Evolutionary conservation across 2,888 invertebrate genomes (phyloP).

Genomic region (Euplexia lucipara): DNA sequence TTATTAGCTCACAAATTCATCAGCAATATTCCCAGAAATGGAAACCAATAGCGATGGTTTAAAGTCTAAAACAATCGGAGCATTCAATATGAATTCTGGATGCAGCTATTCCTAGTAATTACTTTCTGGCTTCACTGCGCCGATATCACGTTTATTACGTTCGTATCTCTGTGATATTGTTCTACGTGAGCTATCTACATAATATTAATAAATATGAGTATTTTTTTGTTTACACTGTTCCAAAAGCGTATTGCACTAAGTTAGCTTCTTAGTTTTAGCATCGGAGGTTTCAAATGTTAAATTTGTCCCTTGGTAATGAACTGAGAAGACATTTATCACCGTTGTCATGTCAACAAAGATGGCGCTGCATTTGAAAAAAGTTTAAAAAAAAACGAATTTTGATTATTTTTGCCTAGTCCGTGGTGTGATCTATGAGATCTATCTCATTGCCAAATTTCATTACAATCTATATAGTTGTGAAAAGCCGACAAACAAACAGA

Average conservation of each 20-base stretch:
- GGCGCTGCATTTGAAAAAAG: too few species aligned
- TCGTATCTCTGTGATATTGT: conserved; percentile 31
- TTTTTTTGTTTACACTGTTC: not conserved
- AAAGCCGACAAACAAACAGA: too few species aligned
- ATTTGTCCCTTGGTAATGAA: too few species aligned
- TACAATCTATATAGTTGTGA: too few species aligned
- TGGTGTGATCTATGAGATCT: too few species aligned
- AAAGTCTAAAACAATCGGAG: conserved; percentile 61
- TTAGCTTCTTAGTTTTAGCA: not conserved
- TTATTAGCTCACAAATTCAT: conserved; percentile 15
- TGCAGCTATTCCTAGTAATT: conserved; percentile 58
- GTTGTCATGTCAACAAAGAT: too few species aligned
- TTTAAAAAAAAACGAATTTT: too few species aligned
- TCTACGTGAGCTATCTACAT: conserved; percentile 8
- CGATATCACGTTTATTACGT: conserved; percentile 39
- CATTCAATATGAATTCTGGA: conserved; percentile 56
- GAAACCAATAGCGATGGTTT: conserved; percentile 36
- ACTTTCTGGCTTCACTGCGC: conserved; percentile 46
- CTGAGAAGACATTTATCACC: too few species aligned
- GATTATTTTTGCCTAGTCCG: too few species aligned
- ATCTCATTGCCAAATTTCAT: too few species aligned
- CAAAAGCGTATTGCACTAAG: not conserved
- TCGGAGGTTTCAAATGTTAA: too few species aligned
- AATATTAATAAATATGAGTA: too few species aligned
- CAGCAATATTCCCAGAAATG: conserved; percentile 19